Base-by-base conservation (phyloP, 2,797 vertebrate species). In the Oreonectes daqikongensis region DNA sequence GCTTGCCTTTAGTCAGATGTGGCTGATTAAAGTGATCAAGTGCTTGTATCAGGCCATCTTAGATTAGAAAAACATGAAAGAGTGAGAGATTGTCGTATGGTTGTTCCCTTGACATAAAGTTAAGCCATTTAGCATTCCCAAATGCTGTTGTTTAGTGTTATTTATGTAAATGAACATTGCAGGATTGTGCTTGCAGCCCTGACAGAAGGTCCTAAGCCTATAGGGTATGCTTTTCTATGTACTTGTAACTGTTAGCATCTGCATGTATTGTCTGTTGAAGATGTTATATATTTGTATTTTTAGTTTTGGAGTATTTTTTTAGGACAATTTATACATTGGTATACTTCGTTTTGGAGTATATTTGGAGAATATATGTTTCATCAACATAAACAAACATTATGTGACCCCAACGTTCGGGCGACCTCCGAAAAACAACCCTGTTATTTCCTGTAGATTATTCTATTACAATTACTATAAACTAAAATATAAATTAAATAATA, bases 1-100 rank as follows among this genome's bases (percentile, higher is more conserved):
- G 66, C 32, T 50, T 30, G 18, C 75, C 75, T 53, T 53, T 3
- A 61, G 75, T 71, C 68, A 77, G 75, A 71, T 77, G 75, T 64
- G 63, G 24, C 46, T 55, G 48, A 77, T 71, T 77, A 64, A 77
- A 71, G 22, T 30, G 46, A 44, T 64, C 59, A 77, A 70, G 69
- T 64, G 24, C 30, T 64, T 61, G 42, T 15, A 63, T 69, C 42
- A 63, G 40, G 32, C 52, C 15, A 40, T 52, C 28, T 48, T 24
- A 52, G 66, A 69, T 63, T 22, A 77, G 12, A 57, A 65, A 40
- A 65, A 65, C 22, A 18, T 44, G 22, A 28, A 28, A 17, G 38
- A 24, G 15, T 24, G 30, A 69, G 53, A 64, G 38, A 53, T 44
- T 52, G 59, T 38, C 30, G 14, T 18, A 60, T 32, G 20, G 22